Conservation (phyloP, 2,113 vertebrate species). For the Archocentrus centrarchus region DNA sequence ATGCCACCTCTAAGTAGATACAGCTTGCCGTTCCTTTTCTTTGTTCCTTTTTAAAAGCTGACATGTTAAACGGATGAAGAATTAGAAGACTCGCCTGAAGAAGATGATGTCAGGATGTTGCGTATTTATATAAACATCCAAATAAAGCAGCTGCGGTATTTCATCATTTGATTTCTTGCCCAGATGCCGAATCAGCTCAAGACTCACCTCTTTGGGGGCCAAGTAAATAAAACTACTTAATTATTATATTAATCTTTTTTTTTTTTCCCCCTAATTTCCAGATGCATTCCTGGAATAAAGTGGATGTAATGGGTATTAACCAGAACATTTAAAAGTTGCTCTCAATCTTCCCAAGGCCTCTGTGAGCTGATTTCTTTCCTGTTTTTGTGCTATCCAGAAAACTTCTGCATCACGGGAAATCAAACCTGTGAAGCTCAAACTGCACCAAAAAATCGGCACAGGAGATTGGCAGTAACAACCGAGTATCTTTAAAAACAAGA, state of each 20-base stretch:
- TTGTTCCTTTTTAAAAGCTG: not conserved
- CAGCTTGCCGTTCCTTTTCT: conserved; percentile 3
- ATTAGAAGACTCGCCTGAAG: not conserved
- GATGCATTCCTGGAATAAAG: conserved; percentile 22
- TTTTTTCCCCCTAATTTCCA: not conserved
- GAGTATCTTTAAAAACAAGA: not conserved
- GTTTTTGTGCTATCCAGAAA: conserved; percentile 13
- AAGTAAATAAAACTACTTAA: conserved; percentile 17
- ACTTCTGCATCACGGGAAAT: conserved; percentile 54
- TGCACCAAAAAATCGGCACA: not conserved
- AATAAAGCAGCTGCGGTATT: conserved; percentile 31
- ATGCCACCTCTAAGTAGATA: conserved; percentile 1
- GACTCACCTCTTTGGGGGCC: not conserved
- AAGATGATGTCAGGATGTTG: conserved; percentile 18
- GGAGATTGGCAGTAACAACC: not conserved
- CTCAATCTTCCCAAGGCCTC: not conserved
- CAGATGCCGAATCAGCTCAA: conserved; percentile 16
- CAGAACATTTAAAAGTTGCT: conserved; percentile 7
- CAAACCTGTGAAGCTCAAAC: not conserved
- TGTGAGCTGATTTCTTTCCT: conserved; percentile 12
- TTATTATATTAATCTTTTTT: conserved; percentile 5
- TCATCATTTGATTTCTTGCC: conserved; percentile 22
- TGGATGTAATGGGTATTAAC: not conserved
- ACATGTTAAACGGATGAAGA: not conserved
- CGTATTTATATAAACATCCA: conserved; percentile 27